Base-by-base conservation (phyloP, 2,888 invertebrate genomes). In the Hirtodrosophila cameraria region DNA sequence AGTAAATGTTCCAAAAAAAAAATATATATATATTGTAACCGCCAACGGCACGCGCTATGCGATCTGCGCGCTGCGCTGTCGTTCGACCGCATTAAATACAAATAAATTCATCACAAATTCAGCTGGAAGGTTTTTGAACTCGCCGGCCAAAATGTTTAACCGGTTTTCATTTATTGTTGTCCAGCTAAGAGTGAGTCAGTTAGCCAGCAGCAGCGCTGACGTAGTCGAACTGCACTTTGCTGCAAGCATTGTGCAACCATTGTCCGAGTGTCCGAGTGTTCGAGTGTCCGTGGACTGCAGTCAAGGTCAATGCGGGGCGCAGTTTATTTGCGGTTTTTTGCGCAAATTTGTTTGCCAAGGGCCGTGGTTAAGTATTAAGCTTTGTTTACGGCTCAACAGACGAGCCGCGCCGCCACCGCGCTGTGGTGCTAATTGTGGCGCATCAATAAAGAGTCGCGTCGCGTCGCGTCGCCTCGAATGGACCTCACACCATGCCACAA, bases 371-470 rank as follows among this genome's bases (percentile, higher is more conserved):
- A 43, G 72, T 38, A 57, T 76, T 77, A 83, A 83, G 84, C 77
- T 64, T 86, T 80, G 86, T 80, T 80, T 83, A 80, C 75, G 84
- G 48, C 42, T 43, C 58, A 46, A 33, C 46, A n/a, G 41, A 25
- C 50, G 12, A 38, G 43, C 42, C 60, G 48, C 69, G 55, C 53
- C 69, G 64, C 52, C 42, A 39, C 42, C 60, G 48, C 69, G 55
- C 53, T 74, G 64, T 54, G 65, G 73, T 70, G 86, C 86, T 80
- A 80, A 80, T 80, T 86, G 85, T 71, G 85, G 80, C 78, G 70
- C 80, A 80, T 77, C 83, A 79, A 76, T 83, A 83, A 83, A 64
- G 62, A 66, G 55, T 36, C 52, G 25, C 8, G 20, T 16, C 43
- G 46, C n/a, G n/a, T n/a, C n/a, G 62, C 72, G 55, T 36, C 52